Base-by-base conservation (phyloP, 1,140 invertebrate species). In the Nasonia giraulti region DNA sequence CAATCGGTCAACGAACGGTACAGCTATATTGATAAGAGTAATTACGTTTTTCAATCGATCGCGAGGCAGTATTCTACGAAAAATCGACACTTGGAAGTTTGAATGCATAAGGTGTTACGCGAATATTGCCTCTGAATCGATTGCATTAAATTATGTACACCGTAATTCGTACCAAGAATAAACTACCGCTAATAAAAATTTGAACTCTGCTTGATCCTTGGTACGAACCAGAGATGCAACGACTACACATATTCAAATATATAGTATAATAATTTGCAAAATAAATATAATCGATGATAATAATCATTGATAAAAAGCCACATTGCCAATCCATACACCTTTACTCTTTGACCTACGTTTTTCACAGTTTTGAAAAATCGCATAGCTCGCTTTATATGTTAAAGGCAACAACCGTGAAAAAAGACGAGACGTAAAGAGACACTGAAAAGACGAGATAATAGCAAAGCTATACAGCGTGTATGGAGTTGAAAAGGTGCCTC, bases 281-380 rank as follows among this genome's bases (percentile, higher is more conserved):
- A 93, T 91, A 86, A 93, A 94, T 37, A 87, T 93, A 92, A 88
- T 87, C 92, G 89, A 11, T 89, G 84, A 84, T 82, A 90, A 74
- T 90, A 91, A 87, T 91, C 91, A 79, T 90, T 89, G 86, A 79
- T 79, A n/a, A 40, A 69, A 71, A 83, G 78, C 78, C 78, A 91
- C 91, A 87, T 91, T 92, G 83, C 23, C 82, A 78, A 83, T 73
- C 74, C 50, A 78, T 82, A 85, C 75, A 88, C 73, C 75, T 85
- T 82, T 71, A 83, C 77, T 85, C 31, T 82, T 66, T 62, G 47
- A 62, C 37, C 23, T 76, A 68, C 66, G 47, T 44, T 85, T 74
- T 44, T 80, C 62, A 27, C 20, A 20, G 11, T 79, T 27, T 31
- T 5, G 47, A 75, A 82, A 75, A 73, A 23, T 44, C 1, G 7